A percentile compares a stretch with the other conserved stretches of the same genome.
These are phyloP conservation scores for Philopotamus ludificatus DNA, from an alignment of 1,140 invertebrate genomes.

Conservation along the genomic window DNA sequence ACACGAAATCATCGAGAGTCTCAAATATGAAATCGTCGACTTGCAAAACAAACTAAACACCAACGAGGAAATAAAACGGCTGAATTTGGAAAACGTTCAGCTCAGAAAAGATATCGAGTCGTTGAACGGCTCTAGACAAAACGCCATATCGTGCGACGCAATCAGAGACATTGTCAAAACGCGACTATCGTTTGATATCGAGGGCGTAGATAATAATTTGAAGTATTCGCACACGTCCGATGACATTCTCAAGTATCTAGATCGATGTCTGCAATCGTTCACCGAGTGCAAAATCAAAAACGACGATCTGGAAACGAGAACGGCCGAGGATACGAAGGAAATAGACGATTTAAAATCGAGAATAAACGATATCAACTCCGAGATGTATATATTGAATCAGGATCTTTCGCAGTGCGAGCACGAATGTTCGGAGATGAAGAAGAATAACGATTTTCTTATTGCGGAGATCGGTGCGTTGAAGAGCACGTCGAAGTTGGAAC, in stretches of 20 bases:
- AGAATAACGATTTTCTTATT: conserved; percentile 66
- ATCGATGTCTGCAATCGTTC: conserved; percentile 46
- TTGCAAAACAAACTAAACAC: conserved; percentile 51
- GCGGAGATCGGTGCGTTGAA: conserved; percentile 62
- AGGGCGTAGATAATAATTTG: conserved; percentile 17
- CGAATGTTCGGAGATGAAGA: conserved; percentile 64
- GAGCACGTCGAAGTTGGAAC: conserved; percentile 61
- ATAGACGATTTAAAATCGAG: conserved; percentile 49
- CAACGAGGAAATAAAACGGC: conserved; percentile 44
- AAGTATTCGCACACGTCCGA: conserved; percentile 14
- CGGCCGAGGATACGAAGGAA: conserved; percentile 49
- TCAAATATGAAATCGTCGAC: conserved; percentile 54
- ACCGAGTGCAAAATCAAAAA: conserved; percentile 51
- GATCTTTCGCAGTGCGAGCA: conserved; percentile 61
- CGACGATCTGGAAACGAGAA: conserved; percentile 47
- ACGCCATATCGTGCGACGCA: conserved; percentile 7
- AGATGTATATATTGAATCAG: conserved; percentile 59
- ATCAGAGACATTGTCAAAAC: conserved; percentile 41
- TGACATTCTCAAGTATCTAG: conserved; percentile 30
- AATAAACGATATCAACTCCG: conserved; percentile 53
- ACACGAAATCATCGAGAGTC: conserved; percentile 53
- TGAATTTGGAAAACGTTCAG: conserved; percentile 45
- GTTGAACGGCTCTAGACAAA: conserved; percentile 1
- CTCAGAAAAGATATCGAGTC: conserved; percentile 35
- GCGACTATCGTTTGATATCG: conserved; percentile 44